phyloP scores from a whole-genome alignment of 2,888 invertebrate species.

The Blastobasis lacticolella region DNA sequence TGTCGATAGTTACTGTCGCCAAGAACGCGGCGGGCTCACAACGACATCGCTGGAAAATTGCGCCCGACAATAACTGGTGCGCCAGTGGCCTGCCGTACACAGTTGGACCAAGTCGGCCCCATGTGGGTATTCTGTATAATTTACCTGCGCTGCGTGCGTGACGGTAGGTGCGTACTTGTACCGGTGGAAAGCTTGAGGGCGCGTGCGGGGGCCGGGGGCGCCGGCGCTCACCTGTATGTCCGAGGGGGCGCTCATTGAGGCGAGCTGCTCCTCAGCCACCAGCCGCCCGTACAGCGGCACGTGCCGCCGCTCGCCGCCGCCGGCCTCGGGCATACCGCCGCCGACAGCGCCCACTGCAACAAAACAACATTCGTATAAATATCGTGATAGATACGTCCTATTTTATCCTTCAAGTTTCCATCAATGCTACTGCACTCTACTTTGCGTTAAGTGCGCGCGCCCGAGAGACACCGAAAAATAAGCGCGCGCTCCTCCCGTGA shows the following conservation, averaged over 20 bases:
- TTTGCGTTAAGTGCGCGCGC: too few species aligned
- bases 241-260: conserved; percentile 75
- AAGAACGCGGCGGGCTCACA: too few species aligned
- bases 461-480: too few species aligned
- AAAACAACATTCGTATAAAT: conserved; percentile 16
- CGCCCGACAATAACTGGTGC: too few species aligned
- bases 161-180: conserved; percentile 22
- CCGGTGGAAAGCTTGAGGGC: conserved; percentile 71
- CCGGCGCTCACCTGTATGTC: conserved; percentile 77
- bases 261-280: conserved; percentile 91
- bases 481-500: too few species aligned
- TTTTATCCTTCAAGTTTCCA: too few species aligned
- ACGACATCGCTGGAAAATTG: too few species aligned
- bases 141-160: conserved; percentile 61
- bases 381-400: background rate
- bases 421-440: too few species aligned
- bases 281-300: conserved; percentile 91
- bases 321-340: conserved; percentile 61
- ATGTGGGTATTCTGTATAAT: conserved; percentile 41
- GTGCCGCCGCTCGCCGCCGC: conserved; percentile 76
- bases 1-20: too few species aligned
- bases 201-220: conserved; percentile 66
- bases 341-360: conserved; percentile 67
- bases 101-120: too few species aligned
- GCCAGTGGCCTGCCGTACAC: too few species aligned